Evolutionary conservation across 1,140 invertebrate species (phyloP).

Genomic region (Hirudo medicinalis): DNA sequence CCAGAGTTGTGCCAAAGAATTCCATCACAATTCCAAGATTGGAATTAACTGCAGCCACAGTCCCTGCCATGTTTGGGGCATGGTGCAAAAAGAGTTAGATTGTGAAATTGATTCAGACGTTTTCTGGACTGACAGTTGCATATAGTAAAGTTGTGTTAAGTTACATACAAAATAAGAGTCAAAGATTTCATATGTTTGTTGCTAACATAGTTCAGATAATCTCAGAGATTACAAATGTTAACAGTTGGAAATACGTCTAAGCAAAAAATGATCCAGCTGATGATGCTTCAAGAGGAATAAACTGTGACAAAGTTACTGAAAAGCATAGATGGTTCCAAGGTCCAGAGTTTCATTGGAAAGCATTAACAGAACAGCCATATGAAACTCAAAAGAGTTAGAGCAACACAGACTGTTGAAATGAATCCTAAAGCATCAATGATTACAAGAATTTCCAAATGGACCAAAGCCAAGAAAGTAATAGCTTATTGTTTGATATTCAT

Average conservation of each 20-base stretch:
- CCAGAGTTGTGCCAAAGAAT: neutral
- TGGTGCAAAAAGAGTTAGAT: neutral
- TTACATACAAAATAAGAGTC: neutral
- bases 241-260: slow-evolving; percentile 16
- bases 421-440: neutral
- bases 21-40: slow-evolving; percentile 8
- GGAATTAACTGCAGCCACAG: neutral
- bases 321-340: slow-evolving; percentile 14
- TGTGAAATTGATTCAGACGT: neutral
- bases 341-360: slow-evolving; percentile 19
- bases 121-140: slow-evolving; percentile 10
- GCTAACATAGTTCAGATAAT: slow-evolving; percentile 1
- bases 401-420: neutral
- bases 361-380: neutral
- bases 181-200: slow-evolving; percentile 2
- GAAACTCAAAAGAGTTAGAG: slow-evolving; percentile 12
- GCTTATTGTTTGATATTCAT: slow-evolving; percentile 3
- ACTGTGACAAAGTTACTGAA: neutral
- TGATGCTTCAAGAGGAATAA: slow-evolving; percentile 17
- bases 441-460: slow-evolving; percentile 21
- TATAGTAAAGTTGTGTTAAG: neutral
- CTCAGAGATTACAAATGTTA: neutral
- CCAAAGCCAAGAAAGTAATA: slow-evolving; percentile 13
- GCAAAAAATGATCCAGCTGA: slow-evolving; percentile 13
- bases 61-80: neutral